phyloP scores from a whole-genome alignment of 2,888 invertebrate species.

The Polylopha cassiicola region DNA sequence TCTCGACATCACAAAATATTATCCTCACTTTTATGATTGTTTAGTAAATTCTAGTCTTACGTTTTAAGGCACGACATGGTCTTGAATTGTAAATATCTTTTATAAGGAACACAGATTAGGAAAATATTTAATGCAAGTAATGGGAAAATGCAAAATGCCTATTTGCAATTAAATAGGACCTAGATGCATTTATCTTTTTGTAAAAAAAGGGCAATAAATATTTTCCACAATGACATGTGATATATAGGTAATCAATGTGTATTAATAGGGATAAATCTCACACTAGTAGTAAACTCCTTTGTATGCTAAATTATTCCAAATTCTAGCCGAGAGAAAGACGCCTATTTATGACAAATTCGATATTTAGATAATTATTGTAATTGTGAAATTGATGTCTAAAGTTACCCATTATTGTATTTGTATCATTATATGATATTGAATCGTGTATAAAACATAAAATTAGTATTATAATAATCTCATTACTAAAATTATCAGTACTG shows the following conservation, averaged over 20 bases:
- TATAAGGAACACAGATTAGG: conserved; percentile 57
- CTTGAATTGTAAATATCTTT: conserved; percentile 68
- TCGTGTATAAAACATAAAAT: conserved; percentile 14
- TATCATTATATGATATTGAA: conserved; percentile 18
- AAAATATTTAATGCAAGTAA: conserved; percentile 54
- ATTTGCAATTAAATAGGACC: conserved; percentile 30
- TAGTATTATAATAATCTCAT: conserved; percentile 13
- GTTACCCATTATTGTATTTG: conserved; percentile 24
- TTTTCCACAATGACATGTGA: conserved; percentile 65
- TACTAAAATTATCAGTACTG: conserved; percentile 5
- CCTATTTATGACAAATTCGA: conserved; percentile 33
- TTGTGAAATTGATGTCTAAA: conserved; percentile 60
- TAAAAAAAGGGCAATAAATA: conserved; percentile 50
- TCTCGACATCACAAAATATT: conserved; percentile 42
- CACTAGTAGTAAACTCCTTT: conserved; percentile 40
- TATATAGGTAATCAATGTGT: conserved; percentile 66
- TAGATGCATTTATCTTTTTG: conserved; percentile 13
- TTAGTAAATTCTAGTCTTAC: conserved; percentile 76
- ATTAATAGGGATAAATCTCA: conserved; percentile 63
- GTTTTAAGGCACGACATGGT: conserved; percentile 65
- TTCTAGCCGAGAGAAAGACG: conserved; percentile 54
- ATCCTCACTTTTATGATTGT: conserved; percentile 58
- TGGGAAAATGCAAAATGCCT: conserved; percentile 23
- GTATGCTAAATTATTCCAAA: conserved; percentile 39
- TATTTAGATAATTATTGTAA: conserved; percentile 48